Percentiles rank a stretch among this genome's conserved stretches.
phyloP scores from a whole-genome alignment of 1,140 invertebrate species.

The Wiebesia pumilae region DNA sequence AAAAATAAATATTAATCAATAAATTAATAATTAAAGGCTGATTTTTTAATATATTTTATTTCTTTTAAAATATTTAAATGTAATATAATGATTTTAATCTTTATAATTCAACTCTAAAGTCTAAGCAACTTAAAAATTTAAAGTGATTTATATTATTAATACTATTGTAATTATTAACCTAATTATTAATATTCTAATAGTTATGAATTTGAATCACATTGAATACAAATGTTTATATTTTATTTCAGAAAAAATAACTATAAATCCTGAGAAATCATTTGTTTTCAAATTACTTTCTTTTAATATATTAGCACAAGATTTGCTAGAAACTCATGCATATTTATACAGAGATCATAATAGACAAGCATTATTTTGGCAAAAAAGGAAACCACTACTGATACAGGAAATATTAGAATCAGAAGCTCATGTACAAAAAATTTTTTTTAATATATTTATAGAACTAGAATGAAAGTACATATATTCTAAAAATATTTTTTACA shows the following conservation, averaged over 20 bases:
- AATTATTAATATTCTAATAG: not conserved
- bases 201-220: not conserved
- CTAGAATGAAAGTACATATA: not conserved
- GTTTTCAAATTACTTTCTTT: conserved; percentile 81
- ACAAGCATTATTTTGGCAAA: conserved; percentile 81
- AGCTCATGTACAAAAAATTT: conserved; percentile 81
- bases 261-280: conserved; percentile 62
- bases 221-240: not conserved
- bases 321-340: conserved; percentile 84
- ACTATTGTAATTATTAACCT: conserved; percentile 1
- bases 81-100: no score
- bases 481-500: conserved; percentile 66
- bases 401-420: conserved; percentile 82
- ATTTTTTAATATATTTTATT: no score
- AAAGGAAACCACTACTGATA: conserved; percentile 80
- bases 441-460: not conserved
- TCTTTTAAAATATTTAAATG: no score
- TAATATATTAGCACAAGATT: conserved; percentile 90
- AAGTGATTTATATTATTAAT: no score
- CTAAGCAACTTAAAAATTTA: no score
- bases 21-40: no score
- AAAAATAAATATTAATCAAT: no score
- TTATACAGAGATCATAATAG: conserved; percentile 82
- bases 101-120: no score
- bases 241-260: conserved; percentile 58